Evolutionary conservation across 2,888 invertebrate species (phyloP).

Genomic region (Acronicta aceris): DNA sequence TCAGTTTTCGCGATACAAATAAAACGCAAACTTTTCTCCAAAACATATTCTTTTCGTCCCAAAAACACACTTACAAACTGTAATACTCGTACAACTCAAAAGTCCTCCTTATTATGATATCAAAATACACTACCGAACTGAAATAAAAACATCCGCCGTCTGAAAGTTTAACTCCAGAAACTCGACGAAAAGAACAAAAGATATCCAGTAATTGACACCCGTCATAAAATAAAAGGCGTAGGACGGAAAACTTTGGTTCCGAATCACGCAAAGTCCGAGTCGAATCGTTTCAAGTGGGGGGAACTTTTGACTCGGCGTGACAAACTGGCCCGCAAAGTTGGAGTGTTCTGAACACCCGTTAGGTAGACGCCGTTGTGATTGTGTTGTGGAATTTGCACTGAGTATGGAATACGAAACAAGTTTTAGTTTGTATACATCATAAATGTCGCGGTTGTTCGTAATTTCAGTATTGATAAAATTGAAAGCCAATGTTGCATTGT

Average conservation of each 20-base stretch:
- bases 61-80: constrained; percentile 44
- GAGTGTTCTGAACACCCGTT: constrained; percentile 58
- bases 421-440: constrained; percentile 31
- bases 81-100: constrained; percentile 37
- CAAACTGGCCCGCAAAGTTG: constrained; percentile 68
- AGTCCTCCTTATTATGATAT: constrained; percentile 50
- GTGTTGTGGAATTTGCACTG: constrained; percentile 45
- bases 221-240: constrained; percentile 68
- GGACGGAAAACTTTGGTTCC: constrained; percentile 61
- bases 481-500: constrained; percentile 9
- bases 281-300: constrained; percentile 60
- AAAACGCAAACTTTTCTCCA: constrained; percentile 31
- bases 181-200: constrained; percentile 63
- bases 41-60: constrained; percentile 43
- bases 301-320: constrained; percentile 71
- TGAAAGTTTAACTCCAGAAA: constrained; percentile 58
- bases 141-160: constrained; percentile 53
- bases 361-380: constrained; percentile 50
- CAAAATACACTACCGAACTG: constrained; percentile 51
- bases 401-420: constrained; percentile 32
- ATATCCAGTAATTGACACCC: constrained; percentile 70
- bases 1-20: constrained; percentile 31
- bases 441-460: constrained; percentile 27
- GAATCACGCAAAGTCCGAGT: constrained; percentile 61
- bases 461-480: constrained; percentile 19